Evolutionary conservation across 2,888 invertebrate species (phyloP), one percentile per base, ranked within the genome.

Genomic region (Cylloceria caligata): DNA sequence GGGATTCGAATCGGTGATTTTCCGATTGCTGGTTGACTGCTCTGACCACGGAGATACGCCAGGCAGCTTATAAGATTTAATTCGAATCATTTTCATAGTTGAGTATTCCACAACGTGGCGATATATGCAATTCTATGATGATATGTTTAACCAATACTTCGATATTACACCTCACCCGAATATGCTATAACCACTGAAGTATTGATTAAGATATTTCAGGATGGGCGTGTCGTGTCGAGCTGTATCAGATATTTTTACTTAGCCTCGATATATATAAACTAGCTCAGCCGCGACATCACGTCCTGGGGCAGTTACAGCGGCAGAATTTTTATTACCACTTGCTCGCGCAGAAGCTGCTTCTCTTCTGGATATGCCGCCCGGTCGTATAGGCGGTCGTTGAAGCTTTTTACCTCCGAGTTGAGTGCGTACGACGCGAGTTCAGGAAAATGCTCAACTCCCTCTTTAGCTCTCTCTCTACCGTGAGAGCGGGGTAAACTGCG

Each of bases 311-410:
- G 55, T 68, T 36, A 45, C 72, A 60, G n/a, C 68, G 55, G 64
- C 68, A 21, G 30, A 67, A 60, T 73, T 79, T 64, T 73, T 68
- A 67, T 79, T 79, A 30, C 79, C 72, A 71, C 55, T 69, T 39
- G 64, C 55, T 36, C 49, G 76, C 36, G 49, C 39, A 13, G 16
- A 27, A 36, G 55, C 39, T 55, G 16, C 45, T 62, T 69, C 76
- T 57, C 24, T 27, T n/a, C 57, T 9, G 24, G 55, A 3, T 16
- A 7, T 2, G 52, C 13, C 24, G 24, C 39, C 45, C 30, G 27
- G 19, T 67, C 49, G 49, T 47, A 49, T 21, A 64, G 64, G 21
- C 30, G 68, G 52, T 36, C 34, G 68, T 68, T 52, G 34, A 67
- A 36, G 11, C 24, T 68, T 68, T 52, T 52, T 68, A 49, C 34